Conservation (phyloP, 2,888 invertebrate species). For the Drosophila koepferae region DNA sequence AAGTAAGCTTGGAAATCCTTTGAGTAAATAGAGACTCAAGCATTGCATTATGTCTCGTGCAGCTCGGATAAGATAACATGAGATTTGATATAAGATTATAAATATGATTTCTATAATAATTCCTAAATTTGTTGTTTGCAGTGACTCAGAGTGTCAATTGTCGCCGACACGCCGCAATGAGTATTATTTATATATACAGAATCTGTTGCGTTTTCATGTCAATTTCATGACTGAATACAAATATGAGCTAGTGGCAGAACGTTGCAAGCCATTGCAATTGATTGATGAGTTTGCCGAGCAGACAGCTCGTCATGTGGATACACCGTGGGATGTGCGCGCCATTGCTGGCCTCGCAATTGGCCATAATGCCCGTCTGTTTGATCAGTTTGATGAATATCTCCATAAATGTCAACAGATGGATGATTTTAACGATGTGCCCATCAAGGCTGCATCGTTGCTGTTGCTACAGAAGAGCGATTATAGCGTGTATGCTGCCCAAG, state of each 20-base stretch:
- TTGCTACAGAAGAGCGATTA: constrained; percentile 76
- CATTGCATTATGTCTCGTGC: too few species aligned
- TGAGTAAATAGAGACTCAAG: too few species aligned
- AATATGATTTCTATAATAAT: too few species aligned
- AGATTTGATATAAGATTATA: too few species aligned
- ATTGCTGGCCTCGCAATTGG: constrained; percentile 88
- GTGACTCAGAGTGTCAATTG: background rate
- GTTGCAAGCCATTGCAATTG: constrained; percentile 46
- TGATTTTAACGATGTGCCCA: constrained; percentile 67
- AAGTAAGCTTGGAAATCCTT: too few species aligned
- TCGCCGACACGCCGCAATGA: constrained; percentile 84
- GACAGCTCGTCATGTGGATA: constrained; percentile 85
- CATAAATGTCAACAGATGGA: constrained; percentile 51
- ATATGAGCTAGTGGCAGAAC: constrained; percentile 68
- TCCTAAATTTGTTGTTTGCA: background rate
- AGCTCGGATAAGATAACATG: too few species aligned
- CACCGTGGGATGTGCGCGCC: constrained; percentile 89
- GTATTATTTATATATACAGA: constrained; percentile 83
- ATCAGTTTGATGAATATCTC: constrained; percentile 72
- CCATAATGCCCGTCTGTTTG: constrained; percentile 85
- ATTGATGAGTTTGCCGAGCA: constrained; percentile 73
- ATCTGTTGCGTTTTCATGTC: constrained; percentile 84
- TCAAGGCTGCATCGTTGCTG: constrained; percentile 80
- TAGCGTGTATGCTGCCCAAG: constrained; percentile 36
- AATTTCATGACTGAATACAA: constrained; percentile 84